Conservation (phyloP, 1,140 invertebrate species). For the Tetranychus cinnabarinus region DNA sequence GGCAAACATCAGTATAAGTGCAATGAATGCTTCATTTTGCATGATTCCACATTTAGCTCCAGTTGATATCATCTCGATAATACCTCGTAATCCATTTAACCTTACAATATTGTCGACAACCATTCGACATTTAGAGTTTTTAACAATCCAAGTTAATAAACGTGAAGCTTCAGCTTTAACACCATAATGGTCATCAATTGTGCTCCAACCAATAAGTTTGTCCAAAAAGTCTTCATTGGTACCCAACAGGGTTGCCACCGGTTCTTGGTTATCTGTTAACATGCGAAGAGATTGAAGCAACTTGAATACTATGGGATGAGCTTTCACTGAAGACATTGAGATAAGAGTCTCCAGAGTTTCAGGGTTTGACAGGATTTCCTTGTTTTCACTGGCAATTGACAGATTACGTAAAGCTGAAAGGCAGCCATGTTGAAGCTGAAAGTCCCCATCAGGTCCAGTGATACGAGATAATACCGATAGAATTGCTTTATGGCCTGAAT, state of each 20-base stretch:
- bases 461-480: background rate
- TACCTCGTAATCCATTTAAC: conserved; percentile 38
- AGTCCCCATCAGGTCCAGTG: conserved; percentile 30
- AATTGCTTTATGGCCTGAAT: background rate
- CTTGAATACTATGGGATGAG: conserved; percentile 58
- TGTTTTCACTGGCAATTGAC: conserved; percentile 36
- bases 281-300: conserved; percentile 59
- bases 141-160: conserved; percentile 52
- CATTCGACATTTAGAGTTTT: conserved; percentile 36
- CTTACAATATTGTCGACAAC: conserved; percentile 35
- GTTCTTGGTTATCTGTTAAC: conserved; percentile 50
- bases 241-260: conserved; percentile 34
- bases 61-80: conserved; percentile 53
- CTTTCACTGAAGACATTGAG: conserved; percentile 40
- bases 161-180: conserved; percentile 54
- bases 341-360: background rate
- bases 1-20: conserved; percentile 19
- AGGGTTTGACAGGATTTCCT: background rate
- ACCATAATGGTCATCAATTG: conserved; percentile 48
- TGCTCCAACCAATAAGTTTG: conserved; percentile 48
- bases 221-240: conserved; percentile 30
- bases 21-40: conserved; percentile 54
- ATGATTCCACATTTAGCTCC: conserved; percentile 45
- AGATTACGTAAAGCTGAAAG: conserved; percentile 55
- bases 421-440: conserved; percentile 53